phyloP scores from a whole-genome alignment of 2,888 invertebrate genomes.

The Spodoptera exigua region DNA sequence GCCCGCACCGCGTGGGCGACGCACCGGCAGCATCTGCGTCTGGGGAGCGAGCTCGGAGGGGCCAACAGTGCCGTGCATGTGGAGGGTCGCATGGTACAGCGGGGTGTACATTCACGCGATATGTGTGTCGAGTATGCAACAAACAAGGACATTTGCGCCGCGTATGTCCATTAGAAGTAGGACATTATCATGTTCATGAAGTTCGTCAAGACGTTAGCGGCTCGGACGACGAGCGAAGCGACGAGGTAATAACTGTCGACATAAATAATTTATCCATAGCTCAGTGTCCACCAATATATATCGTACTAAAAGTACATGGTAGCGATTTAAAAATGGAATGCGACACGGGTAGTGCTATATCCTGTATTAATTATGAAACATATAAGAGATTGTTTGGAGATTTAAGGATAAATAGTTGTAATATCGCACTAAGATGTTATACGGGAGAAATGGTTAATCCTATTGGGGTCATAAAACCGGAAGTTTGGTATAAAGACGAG shows the following conservation, averaged over 20 bases:
- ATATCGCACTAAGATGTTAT: constrained; percentile 45
- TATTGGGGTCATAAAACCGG: constrained; percentile 26
- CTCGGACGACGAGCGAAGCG: background rate
- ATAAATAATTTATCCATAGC: background rate
- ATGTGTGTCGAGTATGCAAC: constrained; percentile 35
- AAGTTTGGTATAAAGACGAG: constrained; percentile 20
- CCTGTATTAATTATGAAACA: too few species aligned
- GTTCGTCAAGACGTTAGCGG: too few species aligned
- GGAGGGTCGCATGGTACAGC: constrained; percentile 7
- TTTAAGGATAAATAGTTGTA: background rate
- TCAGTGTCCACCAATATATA: background rate
- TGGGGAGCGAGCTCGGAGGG: constrained; percentile 16
- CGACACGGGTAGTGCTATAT: constrained; percentile 17
- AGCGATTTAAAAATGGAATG: background rate
- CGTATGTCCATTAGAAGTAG: constrained; percentile 5
- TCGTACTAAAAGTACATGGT: background rate
- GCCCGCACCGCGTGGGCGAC: background rate
- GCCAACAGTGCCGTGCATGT: constrained; percentile 2
- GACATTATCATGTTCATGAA: background rate
- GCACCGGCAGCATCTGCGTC: constrained; percentile 7
- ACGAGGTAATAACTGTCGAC: constrained; percentile 8
- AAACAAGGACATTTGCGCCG: too few species aligned
- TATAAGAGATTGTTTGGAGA: background rate
- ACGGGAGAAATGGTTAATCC: constrained; percentile 31
- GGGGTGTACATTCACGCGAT: constrained; percentile 28